These are phyloP conservation scores for Anas acuta DNA, from an alignment of 2,797 vertebrate species.

Conservation along the genomic window DNA sequence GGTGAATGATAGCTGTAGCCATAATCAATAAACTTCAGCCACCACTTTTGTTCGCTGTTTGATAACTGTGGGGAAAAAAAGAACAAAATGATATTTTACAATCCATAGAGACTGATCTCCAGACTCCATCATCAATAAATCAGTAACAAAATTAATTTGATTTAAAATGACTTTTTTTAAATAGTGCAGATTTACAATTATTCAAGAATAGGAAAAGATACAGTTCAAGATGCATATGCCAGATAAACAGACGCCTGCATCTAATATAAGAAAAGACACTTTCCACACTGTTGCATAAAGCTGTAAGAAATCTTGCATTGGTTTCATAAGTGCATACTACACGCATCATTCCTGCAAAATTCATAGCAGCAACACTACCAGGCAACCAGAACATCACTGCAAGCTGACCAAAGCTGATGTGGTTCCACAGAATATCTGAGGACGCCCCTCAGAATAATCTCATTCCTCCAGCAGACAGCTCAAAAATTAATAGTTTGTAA, in stretches of 20 bases:
- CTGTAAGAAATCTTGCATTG: neutral
- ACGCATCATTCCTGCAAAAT: neutral
- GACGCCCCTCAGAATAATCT: neutral
- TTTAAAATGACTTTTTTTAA: neutral
- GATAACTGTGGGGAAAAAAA: conserved; percentile 74
- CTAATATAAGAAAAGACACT: neutral
- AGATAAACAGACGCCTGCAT: neutral
- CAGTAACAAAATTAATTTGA: neutral
- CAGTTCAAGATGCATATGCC: neutral
- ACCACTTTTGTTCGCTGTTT: conserved; percentile 76
- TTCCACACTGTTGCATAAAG: neutral
- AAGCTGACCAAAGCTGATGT: neutral
- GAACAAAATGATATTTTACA: neutral
- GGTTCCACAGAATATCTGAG: neutral
- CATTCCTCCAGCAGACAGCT: neutral
- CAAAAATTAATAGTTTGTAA: neutral
- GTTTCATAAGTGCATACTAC: neutral
- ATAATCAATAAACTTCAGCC: conserved; percentile 74
- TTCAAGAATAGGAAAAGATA: neutral
- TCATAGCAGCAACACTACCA: neutral
- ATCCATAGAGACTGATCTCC: neutral
- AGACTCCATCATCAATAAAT: neutral
- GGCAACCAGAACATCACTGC: neutral
- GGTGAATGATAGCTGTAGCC: conserved; percentile 45
- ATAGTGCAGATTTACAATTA: neutral